phyloP scores from a whole-genome alignment of 2,113 vertebrate species.

The Raja brachyura region DNA sequence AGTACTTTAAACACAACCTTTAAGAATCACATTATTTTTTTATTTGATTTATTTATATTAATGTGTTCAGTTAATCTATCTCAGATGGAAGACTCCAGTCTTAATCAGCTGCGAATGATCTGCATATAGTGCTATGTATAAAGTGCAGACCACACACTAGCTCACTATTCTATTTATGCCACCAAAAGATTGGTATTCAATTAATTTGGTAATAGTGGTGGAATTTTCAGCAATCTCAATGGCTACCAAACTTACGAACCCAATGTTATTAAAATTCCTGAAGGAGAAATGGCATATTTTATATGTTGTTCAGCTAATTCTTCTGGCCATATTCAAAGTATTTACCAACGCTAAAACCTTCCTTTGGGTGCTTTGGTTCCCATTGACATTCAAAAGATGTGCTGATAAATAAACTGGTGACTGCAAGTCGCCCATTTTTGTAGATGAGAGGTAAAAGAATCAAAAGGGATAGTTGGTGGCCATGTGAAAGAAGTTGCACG shows the following conservation, averaged over 20 bases:
- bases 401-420: too few species aligned
- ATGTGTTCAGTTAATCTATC: not conserved
- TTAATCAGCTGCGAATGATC: not conserved
- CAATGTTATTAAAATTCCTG: not conserved
- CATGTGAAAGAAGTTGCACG: too few species aligned
- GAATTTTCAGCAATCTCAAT: not conserved
- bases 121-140: not conserved
- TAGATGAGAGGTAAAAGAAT: too few species aligned
- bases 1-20: not conserved
- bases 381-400: too few species aligned
- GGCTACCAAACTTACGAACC: not conserved
- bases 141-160: not conserved
- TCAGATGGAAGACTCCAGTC: not conserved
- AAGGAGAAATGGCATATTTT: not conserved
- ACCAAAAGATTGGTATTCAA: not conserved
- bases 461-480: too few species aligned
- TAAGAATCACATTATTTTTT: too few species aligned
- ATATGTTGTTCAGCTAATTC: too few species aligned
- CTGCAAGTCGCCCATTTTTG: too few species aligned
- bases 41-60: too few species aligned
- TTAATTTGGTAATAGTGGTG: not conserved
- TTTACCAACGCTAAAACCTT: too few species aligned
- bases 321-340: not conserved
- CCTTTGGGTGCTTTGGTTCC: too few species aligned
- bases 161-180: not conserved